These are phyloP conservation scores for Drosophila limbata DNA, from an alignment of 2,888 invertebrate species.

Conservation along the genomic window DNA sequence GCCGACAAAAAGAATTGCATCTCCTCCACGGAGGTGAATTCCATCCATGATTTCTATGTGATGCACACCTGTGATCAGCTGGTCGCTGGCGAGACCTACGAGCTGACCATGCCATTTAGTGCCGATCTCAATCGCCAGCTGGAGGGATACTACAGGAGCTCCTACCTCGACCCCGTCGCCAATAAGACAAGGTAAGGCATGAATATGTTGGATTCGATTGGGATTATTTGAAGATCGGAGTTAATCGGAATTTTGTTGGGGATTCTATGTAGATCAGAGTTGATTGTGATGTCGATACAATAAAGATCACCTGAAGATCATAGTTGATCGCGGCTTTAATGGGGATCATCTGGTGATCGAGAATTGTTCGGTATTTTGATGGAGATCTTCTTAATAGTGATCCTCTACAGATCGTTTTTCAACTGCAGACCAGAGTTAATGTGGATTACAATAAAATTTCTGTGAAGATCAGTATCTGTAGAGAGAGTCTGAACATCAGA, in stretches of 20 bases:
- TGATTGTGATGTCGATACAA: background rate
- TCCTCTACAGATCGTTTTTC: too few relatives aligned
- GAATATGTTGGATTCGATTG: background rate
- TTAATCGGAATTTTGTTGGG: background rate
- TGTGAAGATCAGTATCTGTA: background rate
- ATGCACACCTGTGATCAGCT: constrained; percentile 86
- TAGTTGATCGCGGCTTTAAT: background rate
- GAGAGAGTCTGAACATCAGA: background rate
- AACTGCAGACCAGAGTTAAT: too few relatives aligned
- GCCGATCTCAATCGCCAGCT: constrained; percentile 88
- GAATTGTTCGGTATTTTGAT: background rate
- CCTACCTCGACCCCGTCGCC: constrained; percentile 87
- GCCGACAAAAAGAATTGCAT: constrained; percentile 77
- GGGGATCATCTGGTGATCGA: background rate
- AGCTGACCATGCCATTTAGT: constrained; percentile 87
- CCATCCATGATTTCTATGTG: constrained; percentile 88
- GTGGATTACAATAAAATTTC: background rate
- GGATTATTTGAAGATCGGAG: background rate
- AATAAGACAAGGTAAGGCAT: constrained; percentile 85
- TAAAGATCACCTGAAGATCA: too few relatives aligned
- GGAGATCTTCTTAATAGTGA: background rate
- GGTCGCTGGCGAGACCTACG: constrained; percentile 85
- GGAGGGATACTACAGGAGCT: constrained; percentile 90
- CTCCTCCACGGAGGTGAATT: constrained; percentile 84
- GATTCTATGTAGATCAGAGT: background rate